These are phyloP conservation scores for Pachliopta kotzebuea DNA, from an alignment of 2,888 invertebrate genomes.

Conservation along the genomic window DNA sequence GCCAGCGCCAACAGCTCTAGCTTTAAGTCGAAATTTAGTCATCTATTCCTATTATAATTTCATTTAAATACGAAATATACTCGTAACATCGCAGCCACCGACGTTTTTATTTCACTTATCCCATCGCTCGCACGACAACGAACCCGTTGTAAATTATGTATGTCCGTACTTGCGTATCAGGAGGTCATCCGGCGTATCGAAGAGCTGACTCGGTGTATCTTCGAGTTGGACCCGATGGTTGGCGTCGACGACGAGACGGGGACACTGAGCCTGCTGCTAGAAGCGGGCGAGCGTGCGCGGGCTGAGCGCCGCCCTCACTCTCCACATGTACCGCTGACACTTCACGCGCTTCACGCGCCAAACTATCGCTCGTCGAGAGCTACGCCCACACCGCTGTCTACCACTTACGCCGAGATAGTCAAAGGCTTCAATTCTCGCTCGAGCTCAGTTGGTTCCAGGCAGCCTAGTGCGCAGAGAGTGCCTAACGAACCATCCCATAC, in stretches of 20 bases:
- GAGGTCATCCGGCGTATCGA: conserved; percentile 86
- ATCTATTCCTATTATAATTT: conserved; percentile 63
- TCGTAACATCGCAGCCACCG: conserved; percentile 65
- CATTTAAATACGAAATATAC: conserved; percentile 60
- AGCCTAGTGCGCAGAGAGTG: conserved; percentile 43
- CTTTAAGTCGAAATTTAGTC: conserved; percentile 58
- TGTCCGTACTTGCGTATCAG: conserved; percentile 83
- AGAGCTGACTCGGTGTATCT: conserved; percentile 85
- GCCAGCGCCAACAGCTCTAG: conserved; percentile 45
- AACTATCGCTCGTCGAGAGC: conserved; percentile 47
- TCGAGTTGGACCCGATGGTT: conserved; percentile 88
- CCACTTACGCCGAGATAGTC: conserved; percentile 90
- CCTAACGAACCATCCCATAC: conserved; percentile 25
- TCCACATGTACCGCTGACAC: conserved; percentile 20
- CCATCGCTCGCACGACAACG: conserved; percentile 45
- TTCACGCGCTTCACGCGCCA: conserved; percentile 84
- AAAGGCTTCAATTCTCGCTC: conserved; percentile 79
- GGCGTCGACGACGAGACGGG: conserved; percentile 84
- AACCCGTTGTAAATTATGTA: conserved; percentile 70
- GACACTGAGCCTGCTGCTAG: conserved; percentile 67
- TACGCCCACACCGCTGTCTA: conserved; percentile 79
- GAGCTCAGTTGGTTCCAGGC: conserved; percentile 53
- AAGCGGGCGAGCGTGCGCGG: conserved; percentile 54
- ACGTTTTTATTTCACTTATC: conserved; percentile 64
- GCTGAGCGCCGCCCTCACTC: conserved; percentile 73